These are phyloP conservation scores for Coregonus clupeaformis DNA, from an alignment of 2,113 vertebrate genomes.

Conservation along the genomic window DNA sequence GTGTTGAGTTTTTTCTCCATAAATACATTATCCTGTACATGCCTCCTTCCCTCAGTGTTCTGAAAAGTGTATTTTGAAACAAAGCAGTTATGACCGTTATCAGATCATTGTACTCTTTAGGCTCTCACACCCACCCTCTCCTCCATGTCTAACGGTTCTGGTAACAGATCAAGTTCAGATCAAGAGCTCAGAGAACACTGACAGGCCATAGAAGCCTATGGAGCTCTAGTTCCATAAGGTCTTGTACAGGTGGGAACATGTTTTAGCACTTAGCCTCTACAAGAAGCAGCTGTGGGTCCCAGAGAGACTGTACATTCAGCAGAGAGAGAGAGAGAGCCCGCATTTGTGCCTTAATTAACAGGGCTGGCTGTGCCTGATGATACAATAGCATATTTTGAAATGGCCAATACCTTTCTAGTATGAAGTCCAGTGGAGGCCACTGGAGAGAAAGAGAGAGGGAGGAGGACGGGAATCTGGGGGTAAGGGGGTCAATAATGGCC, in stretches of 20 bases:
- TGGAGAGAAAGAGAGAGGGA: too few species aligned
- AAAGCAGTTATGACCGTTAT: too few species aligned
- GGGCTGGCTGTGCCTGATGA: conserved; percentile 49
- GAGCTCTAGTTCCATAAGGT: conserved; percentile 43
- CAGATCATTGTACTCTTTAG: conserved; percentile 10
- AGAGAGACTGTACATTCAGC: conserved; percentile 57
- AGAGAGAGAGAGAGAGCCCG: not conserved
- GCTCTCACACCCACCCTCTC: not conserved
- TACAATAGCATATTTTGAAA: conserved; percentile 71
- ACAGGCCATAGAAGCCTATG: conserved; percentile 36
- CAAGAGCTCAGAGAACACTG: too few species aligned
- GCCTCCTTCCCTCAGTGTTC: too few species aligned
- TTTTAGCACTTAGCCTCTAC: conserved; percentile 71
- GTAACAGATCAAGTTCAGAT: too few species aligned
- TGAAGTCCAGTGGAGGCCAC: not conserved
- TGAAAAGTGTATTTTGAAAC: too few species aligned
- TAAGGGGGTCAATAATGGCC: conserved; percentile 14
- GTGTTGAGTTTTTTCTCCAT: too few species aligned
- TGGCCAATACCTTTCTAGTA: conserved; percentile 51
- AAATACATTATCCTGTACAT: too few species aligned
- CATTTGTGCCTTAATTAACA: conserved; percentile 50
- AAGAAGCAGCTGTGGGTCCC: conserved; percentile 65
- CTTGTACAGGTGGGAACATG: conserved; percentile 55
- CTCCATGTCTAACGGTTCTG: not conserved
- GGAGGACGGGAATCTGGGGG: not conserved